A percentile compares a stretch with the other conserved stretches of the same genome.
Conservation (phyloP, 2,797 vertebrate genomes). For the Thalassophryne amazonica region DNA sequence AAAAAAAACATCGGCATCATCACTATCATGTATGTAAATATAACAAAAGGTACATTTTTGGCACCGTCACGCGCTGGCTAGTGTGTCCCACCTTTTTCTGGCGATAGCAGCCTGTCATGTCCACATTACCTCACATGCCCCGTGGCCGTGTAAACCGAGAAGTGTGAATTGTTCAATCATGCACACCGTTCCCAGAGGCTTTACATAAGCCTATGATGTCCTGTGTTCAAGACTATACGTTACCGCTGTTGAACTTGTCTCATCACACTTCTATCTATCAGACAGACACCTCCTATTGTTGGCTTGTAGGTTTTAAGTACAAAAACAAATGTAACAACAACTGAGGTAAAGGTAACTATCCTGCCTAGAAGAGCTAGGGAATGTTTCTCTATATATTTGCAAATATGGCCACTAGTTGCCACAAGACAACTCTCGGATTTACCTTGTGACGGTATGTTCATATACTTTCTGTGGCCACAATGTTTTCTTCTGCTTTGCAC, state of each 20-base stretch:
- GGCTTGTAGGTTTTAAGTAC: constrained; percentile 22
- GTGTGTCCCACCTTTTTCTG: constrained; percentile 16
- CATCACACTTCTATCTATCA: constrained; percentile 18
- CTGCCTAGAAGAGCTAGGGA: constrained; percentile 1
- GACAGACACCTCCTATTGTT: constrained; percentile 44
- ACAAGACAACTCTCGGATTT: constrained; percentile 13
- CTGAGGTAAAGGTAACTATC: constrained; percentile 38
- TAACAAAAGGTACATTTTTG: constrained; percentile 19
- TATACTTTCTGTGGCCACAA: background rate
- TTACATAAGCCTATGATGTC: constrained; percentile 22
- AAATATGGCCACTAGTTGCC: constrained; percentile 10
- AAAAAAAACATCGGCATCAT: no score
- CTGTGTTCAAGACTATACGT: constrained; percentile 53
- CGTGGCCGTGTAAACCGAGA: constrained; percentile 66
- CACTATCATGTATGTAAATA: no score
- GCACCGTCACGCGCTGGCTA: constrained; percentile 22
- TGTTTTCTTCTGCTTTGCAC: no score
- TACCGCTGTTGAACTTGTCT: constrained; percentile 18
- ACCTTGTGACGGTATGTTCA: background rate
- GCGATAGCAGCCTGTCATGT: constrained; percentile 42
- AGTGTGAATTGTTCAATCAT: constrained; percentile 52
- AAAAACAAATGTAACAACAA: constrained; percentile 29
- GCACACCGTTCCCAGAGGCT: constrained; percentile 17
- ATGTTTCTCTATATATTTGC: constrained; percentile 16
- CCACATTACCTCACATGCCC: constrained; percentile 67